Evolutionary conservation across 2,888 invertebrate genomes (phyloP), one percentile per base, ranked within the genome.

Genomic region (Adelphocoris suturalis): DNA sequence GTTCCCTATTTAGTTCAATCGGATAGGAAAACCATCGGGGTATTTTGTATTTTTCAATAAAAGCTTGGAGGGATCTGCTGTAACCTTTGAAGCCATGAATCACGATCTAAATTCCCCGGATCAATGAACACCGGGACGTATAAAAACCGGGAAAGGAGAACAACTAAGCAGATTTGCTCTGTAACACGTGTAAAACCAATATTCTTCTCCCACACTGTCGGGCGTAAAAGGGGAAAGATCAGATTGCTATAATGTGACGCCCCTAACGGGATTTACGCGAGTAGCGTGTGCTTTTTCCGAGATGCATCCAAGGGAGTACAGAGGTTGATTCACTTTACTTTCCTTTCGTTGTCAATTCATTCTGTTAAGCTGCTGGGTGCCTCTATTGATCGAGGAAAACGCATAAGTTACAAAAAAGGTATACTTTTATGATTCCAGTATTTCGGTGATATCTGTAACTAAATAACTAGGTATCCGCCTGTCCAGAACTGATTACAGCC

Each of bases 101-200:
- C 68, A 68, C 23, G 68, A 68, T 68, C 23, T 27, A 68, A 23
- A 68, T 68, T 68, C 68, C 5, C 12, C 68, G 68, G 68, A 68
- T 68, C 68, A 68, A 3, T 23, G 68, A 68, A 68, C 68, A 68
- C 68, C 23, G 68, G 23, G 13, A 68, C 37, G 37, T 68, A 19
- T 68, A 68, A 68, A 23, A 27, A 68, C 3, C 37, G 37, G 23
- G 68, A 68, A 52, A 19, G 68, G 68, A 23, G 68, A 23, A 37
- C 37, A 68, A 68, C 68, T 68, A 68, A 68, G 68, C 19, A 23
- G 68, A 68, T 68, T 68, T 68, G 9, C 68, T 68, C 19, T 12
- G 68, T 68, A 68, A 68, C 68, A 68, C 68, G 68, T 27, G 68
- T 68, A 68, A 68, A 68, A 68, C 68, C 68, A 68, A 68, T 68